Evolutionary conservation across 2,797 vertebrate genomes (phyloP), one percentile per base, ranked within the genome.

Genomic region (Otolemur crassicaudatus): DNA sequence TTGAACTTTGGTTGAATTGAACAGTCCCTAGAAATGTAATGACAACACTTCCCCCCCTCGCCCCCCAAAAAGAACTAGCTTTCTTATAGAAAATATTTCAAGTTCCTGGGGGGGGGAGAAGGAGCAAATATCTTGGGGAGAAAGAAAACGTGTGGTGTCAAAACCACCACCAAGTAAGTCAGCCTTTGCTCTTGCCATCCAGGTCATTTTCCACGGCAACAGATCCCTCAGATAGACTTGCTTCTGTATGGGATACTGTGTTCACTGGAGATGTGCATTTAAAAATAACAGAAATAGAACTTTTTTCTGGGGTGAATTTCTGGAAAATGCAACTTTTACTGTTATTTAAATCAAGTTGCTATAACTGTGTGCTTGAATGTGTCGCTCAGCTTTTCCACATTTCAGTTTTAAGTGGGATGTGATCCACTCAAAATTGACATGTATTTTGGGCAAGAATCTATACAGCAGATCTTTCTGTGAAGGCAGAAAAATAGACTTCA

Each of bases 21-120:
- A 61, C 17, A 31, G 63, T 95, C 92, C 61, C 61, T 81, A 92
- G 94, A 94, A 93, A 97, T 40, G 14, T 77, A 85, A 73, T 31
- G 69, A 63, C 34, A 90, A 63, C 6, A 53, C 29, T 49, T 77
- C 37, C 37, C 37, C 37, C 37, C n/a, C n/a, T n/a, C n/a, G n/a
- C 23, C 22, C 43, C 37, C 80, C 73, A 87, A 53, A 40, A 40
- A 53, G 49, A 53, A 19, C 56, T 31, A 25, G 31, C n/a, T 82
- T 89, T 76, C 58, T 76, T 60, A 25, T 0, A 0, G 81, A 87
- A 34, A 5, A 14, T 65, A 49, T 93, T 92, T 94, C 67, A 91
- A 53, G 76, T 85, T 76, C 87, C n/a, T 65, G 83, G 65, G 79
- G 82, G n/a, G 34, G 17, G 23, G 31, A 73, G 56, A 37, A n/a